Percentiles rank a stretch among this genome's conserved stretches.
Conservation (phyloP, 2,797 vertebrate species). For the Lacerta bilineata region DNA sequence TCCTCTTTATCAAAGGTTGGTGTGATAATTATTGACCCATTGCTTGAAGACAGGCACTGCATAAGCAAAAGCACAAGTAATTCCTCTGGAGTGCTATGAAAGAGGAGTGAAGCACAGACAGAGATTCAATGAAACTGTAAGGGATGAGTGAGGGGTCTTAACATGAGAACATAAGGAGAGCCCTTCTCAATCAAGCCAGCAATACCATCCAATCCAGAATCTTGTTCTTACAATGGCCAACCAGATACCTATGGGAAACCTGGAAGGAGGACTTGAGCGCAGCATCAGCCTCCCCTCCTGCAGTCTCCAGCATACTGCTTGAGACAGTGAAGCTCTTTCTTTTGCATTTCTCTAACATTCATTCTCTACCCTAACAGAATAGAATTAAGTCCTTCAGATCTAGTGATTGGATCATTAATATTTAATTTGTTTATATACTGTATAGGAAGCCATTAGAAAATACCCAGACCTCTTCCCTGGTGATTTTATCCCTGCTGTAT, state of each 20-base stretch:
- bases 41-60: not conserved
- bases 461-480: not conserved
- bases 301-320: too few relatives aligned
- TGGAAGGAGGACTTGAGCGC: too few relatives aligned
- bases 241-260: too few relatives aligned
- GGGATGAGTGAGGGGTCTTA: not conserved
- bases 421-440: not conserved
- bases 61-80: not conserved
- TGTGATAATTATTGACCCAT: too few relatives aligned
- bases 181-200: too few relatives aligned
- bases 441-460: not conserved
- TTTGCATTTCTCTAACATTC: not conserved
- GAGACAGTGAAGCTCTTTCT: not conserved
- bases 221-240: too few relatives aligned
- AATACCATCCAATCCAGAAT: too few relatives aligned
- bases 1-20: too few relatives aligned
- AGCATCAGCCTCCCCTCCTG: too few relatives aligned
- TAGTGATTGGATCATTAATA: constrained; percentile 2
- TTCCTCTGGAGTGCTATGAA: not conserved
- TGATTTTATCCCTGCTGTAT: not conserved
- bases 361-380: not conserved
- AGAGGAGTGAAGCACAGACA: not conserved
- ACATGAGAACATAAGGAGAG: too few relatives aligned
- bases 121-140: not conserved
- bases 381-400: not conserved